These are phyloP conservation scores for Labeo catla DNA, from an alignment of 2,113 vertebrate genomes.

Conservation along the genomic window DNA sequence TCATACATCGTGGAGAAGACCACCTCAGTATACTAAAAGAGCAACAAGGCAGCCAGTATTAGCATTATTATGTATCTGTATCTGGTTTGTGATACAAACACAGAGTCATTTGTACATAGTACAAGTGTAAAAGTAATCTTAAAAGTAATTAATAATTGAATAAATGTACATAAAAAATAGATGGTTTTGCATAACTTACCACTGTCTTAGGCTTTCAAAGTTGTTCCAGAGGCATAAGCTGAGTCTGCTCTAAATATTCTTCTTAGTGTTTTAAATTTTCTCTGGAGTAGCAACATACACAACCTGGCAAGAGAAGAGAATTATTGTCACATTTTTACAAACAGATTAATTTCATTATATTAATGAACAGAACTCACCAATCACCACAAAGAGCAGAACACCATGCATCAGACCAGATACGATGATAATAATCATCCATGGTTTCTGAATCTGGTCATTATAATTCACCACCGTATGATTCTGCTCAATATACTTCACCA, in stretches of 20 bases:
- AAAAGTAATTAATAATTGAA: not conserved
- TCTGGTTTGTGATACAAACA: not conserved
- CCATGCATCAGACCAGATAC: not conserved
- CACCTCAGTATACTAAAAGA: constrained; percentile 10
- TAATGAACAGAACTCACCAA: not conserved
- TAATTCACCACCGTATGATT: too few species aligned
- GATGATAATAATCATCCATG: not conserved
- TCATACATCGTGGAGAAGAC: not conserved
- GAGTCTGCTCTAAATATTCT: not conserved
- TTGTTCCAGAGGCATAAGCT: not conserved
- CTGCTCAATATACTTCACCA: not conserved
- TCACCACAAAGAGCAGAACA: not conserved
- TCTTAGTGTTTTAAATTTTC: not conserved
- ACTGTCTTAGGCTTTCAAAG: too few species aligned
- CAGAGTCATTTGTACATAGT: too few species aligned
- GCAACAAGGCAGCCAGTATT: not conserved
- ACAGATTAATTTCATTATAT: not conserved
- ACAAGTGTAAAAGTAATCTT: not conserved
- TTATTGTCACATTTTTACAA: not conserved
- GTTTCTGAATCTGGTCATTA: not conserved
- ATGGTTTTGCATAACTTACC: not conserved
- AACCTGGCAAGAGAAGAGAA: not conserved
- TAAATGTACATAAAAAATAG: not conserved
- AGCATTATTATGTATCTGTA: not conserved
- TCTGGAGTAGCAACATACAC: not conserved